Conservation (phyloP, 2,888 invertebrate genomes). For the Scaeva pyrastri region DNA sequence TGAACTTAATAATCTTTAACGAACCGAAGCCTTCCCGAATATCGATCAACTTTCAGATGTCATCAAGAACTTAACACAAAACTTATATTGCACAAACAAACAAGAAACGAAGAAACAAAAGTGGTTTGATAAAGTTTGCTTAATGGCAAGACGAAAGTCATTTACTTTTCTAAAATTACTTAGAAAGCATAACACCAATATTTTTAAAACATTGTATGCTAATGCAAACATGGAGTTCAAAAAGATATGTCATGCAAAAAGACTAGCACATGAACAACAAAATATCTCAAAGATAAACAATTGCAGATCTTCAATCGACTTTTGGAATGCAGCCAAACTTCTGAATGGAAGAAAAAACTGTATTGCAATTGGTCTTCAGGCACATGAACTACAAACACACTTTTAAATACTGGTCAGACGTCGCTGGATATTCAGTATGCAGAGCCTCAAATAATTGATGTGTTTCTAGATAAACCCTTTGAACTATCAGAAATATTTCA, state of each 20-base stretch:
- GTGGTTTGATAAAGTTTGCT: conserved; percentile 1
- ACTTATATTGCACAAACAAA: no score
- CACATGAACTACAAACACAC: background rate
- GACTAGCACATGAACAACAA: background rate
- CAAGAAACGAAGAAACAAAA: conserved; percentile 6
- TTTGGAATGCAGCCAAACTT: conserved; percentile 1
- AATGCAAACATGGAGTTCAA: background rate
- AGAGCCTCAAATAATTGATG: conserved; percentile 4
- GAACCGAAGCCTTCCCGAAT: background rate
- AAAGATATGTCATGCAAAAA: background rate
- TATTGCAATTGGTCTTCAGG: background rate
- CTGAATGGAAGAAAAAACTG: no score
- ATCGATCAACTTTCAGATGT: background rate
- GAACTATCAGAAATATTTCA: background rate
- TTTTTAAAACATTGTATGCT: background rate
- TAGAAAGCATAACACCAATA: background rate
- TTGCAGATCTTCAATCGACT: background rate
- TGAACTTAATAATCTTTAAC: background rate
- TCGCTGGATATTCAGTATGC: background rate
- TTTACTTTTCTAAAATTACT: conserved; percentile 6
- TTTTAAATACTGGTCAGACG: background rate
- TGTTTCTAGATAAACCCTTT: background rate
- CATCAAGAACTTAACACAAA: background rate
- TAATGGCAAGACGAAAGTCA: background rate
- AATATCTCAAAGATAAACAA: background rate